Evolutionary conservation across 2,113 vertebrate species (phyloP).

Genomic region (Clarias magur): DNA sequence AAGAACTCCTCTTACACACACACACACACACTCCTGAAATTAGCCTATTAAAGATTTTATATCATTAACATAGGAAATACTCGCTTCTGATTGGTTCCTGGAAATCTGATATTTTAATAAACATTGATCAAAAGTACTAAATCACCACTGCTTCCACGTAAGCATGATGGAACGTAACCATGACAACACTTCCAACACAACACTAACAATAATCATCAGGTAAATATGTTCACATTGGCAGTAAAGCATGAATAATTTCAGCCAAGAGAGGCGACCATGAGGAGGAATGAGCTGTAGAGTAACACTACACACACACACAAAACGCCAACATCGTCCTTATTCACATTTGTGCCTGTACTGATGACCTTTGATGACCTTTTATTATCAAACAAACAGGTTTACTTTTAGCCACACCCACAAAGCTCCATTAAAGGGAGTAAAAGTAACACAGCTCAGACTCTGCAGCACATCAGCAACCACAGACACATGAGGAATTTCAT

Average conservation of each 20-base stretch:
- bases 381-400: background rate
- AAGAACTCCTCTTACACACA: background rate
- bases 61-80: background rate
- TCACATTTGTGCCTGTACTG: background rate
- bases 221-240: background rate
- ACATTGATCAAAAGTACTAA: background rate
- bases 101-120: background rate
- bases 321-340: background rate
- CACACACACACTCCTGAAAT: background rate
- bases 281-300: background rate
- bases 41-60: background rate
- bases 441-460: background rate
- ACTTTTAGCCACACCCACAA: background rate
- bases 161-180: background rate
- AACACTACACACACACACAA: too few species aligned
- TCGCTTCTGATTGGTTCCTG: background rate
- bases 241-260: background rate
- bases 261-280: too few species aligned
- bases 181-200: background rate
- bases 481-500: background rate
- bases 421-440: background rate
- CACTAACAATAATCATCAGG: background rate
- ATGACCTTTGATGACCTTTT: background rate
- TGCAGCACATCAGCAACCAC: background rate
- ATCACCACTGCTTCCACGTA: background rate